These are phyloP conservation scores for Rhopilema esculentum DNA, from an alignment of 30 jellyfish, hydroid and myxozoan genomes.

Conservation along the genomic window DNA sequence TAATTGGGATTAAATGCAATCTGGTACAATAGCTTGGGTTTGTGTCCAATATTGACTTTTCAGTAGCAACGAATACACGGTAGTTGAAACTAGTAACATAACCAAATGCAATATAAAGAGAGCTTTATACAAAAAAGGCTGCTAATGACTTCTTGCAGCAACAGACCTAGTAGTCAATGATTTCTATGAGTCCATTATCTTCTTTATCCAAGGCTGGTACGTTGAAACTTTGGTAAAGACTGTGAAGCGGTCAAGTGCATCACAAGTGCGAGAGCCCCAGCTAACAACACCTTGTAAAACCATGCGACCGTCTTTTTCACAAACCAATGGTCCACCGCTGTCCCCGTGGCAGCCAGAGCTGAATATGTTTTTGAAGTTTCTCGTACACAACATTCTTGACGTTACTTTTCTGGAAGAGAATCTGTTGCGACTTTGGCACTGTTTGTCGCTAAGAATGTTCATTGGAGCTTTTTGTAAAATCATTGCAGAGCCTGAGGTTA, in stretches of 20 bases:
- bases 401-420: conserved; percentile 2
- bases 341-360: conserved; percentile 94
- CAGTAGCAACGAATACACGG: no score
- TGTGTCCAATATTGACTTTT: no score
- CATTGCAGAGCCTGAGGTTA: conserved; percentile 16
- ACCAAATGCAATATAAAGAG: no score
- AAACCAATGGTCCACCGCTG: conserved; percentile 92
- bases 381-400: conserved; percentile 77
- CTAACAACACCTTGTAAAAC: conserved; percentile 80
- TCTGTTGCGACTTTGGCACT: conserved; percentile 35
- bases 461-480: conserved; percentile 65
- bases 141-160: background rate
- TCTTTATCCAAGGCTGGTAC: conserved; percentile 66
- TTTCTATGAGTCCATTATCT: background rate
- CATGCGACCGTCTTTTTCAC: conserved; percentile 79
- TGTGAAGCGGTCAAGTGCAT: conserved; percentile 68
- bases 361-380: conserved; percentile 43
- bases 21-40: no score
- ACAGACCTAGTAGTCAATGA: background rate
- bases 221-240: conserved; percentile 74
- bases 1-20: no score
- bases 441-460: background rate
- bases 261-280: conserved; percentile 87
- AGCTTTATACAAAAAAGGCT: no score
- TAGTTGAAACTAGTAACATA: no score